These are phyloP conservation scores for Misgurnus anguillicaudatus DNA, from an alignment of 2,113 vertebrate species.

Conservation along the genomic window DNA sequence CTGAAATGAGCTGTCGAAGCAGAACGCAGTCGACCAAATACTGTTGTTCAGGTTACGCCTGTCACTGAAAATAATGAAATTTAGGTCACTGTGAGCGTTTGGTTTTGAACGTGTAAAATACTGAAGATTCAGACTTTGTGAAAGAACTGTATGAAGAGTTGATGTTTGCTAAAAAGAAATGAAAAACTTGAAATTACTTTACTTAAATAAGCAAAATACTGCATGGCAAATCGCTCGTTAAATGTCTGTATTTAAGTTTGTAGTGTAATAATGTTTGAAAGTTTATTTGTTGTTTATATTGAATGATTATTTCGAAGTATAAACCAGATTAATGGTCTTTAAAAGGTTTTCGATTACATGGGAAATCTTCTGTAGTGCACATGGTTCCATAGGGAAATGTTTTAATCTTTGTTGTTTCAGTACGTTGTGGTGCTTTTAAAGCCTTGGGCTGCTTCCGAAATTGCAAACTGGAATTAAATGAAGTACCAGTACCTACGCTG, in stretches of 20 bases:
- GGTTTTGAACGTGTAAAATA: constrained; percentile 3
- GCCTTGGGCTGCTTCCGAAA: too few species aligned
- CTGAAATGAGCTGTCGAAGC: constrained; percentile 5
- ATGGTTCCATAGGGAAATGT: neutral
- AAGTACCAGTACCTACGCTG: too few species aligned
- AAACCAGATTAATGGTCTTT: neutral
- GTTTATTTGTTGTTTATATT: constrained; percentile 1
- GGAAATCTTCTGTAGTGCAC: neutral
- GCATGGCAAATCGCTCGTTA: neutral
- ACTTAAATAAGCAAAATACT: neutral
- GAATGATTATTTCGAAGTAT: neutral
- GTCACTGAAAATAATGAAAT: constrained; percentile 41
- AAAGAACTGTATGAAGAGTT: neutral
- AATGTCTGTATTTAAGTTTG: neutral
- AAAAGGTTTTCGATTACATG: neutral
- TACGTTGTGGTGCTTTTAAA: too few species aligned
- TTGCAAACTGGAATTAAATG: too few species aligned
- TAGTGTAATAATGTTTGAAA: neutral
- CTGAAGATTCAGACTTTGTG: neutral
- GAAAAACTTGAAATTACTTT: neutral
- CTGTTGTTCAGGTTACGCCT: constrained; percentile 25
- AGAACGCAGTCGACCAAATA: constrained; percentile 26
- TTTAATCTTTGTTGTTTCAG: neutral
- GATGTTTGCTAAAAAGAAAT: neutral
- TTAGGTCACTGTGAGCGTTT: constrained; percentile 36